Conservation (phyloP, 2,888 invertebrate species). For the Venustoraphidia nigricollis region DNA sequence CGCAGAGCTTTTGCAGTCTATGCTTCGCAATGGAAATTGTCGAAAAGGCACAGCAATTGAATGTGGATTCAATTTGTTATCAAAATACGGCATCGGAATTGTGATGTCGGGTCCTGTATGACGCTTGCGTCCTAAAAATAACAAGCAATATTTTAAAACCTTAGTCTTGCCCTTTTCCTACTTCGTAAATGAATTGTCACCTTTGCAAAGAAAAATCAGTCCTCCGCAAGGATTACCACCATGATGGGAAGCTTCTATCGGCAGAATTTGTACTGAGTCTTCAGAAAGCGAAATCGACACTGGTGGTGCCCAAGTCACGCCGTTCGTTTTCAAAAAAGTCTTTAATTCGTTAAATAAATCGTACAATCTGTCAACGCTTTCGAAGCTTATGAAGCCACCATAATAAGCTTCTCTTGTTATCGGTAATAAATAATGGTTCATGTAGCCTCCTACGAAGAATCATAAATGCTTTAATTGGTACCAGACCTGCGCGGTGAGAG, state of each 20-base stretch:
- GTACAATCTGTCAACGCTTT: constrained; percentile 35
- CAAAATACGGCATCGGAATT: constrained; percentile 42
- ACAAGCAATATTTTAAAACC: background rate
- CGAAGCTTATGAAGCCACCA: constrained; percentile 39
- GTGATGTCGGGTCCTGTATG: constrained; percentile 10
- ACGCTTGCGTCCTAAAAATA: background rate
- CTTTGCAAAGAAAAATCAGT: constrained; percentile 8
- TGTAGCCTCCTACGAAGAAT: constrained; percentile 36
- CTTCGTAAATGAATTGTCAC: too few species aligned
- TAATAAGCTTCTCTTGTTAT: constrained; percentile 43
- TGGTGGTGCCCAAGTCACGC: constrained; percentile 37
- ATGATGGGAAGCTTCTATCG: background rate
- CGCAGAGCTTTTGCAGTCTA: constrained; percentile 26
- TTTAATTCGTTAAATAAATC: constrained; percentile 40
- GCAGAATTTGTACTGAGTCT: background rate
- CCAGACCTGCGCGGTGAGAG: too few species aligned
- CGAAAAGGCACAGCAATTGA: constrained; percentile 47
- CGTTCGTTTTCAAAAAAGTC: constrained; percentile 38
- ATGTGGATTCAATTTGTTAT: constrained; percentile 33
- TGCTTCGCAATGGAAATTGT: constrained; percentile 31
- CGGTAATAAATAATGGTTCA: constrained; percentile 42
- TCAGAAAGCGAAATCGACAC: constrained; percentile 6
- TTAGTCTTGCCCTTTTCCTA: background rate
- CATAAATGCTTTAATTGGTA: too few species aligned
- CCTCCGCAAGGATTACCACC: constrained; percentile 14